Evolutionary conservation across 2,797 vertebrate species (phyloP).

Genomic region (Psittacula derbiana): DNA sequence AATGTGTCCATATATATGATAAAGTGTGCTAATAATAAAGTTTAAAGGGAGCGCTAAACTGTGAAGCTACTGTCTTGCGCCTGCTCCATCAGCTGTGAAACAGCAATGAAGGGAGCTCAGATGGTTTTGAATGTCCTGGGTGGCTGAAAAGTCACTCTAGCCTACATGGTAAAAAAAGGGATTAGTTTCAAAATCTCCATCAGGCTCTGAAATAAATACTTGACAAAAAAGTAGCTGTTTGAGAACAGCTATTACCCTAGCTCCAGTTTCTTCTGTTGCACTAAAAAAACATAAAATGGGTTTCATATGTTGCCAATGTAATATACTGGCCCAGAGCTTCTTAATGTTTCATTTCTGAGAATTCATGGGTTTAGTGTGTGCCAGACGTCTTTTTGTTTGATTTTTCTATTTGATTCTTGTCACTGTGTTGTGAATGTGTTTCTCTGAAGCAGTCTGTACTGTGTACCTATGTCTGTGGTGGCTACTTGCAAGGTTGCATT

Average conservation of each 20-base stretch:
- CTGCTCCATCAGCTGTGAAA: neutral
- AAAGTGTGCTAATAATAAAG: conserved; percentile 28
- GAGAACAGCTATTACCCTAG: conserved; percentile 19
- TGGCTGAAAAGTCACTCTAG: neutral
- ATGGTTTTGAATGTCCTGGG: neutral
- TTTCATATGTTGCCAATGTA: conserved; percentile 35
- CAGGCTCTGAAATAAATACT: conserved; percentile 20
- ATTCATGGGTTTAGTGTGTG: conserved; percentile 55
- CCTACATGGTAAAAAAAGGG: neutral
- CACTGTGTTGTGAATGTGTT: conserved; percentile 27
- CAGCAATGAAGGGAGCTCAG: neutral
- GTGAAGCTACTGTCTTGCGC: neutral
- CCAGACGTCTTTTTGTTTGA: conserved; percentile 47
- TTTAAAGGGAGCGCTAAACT: neutral
- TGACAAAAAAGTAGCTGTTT: conserved; percentile 29
- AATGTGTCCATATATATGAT: neutral
- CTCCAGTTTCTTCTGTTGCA: conserved; percentile 48
- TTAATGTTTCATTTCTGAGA: neutral
- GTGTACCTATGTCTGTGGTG: conserved; percentile 34
- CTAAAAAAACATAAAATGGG: neutral
- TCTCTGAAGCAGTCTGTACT: conserved; percentile 42
- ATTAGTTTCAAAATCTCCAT: neutral
- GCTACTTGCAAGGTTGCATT: conserved; percentile 14
- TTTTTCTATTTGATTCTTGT: conserved; percentile 50
- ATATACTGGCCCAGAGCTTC: conserved; percentile 7